A percentile compares a stretch with the other conserved stretches of the same genome.
Evolutionary conservation across 2,888 invertebrate genomes (phyloP).

Genomic region (Dolichopus griseipennis): DNA sequence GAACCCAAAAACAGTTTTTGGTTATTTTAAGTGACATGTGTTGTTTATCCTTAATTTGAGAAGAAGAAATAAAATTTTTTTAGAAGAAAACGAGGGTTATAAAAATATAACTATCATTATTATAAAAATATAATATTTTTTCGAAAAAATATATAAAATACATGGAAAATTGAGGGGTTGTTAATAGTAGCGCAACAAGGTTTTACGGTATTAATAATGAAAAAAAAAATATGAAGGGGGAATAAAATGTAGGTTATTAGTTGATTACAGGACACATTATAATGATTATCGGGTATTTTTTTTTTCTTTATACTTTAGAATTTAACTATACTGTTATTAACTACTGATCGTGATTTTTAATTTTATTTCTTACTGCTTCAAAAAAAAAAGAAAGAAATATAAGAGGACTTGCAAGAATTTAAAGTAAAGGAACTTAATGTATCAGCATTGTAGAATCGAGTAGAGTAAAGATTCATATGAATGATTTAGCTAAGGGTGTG

Average conservation of each 20-base stretch:
- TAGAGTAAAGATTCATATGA: not conserved
- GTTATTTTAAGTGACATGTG: constrained; percentile 6
- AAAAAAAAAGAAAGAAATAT: too few relatives aligned
- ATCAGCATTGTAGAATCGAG: too few relatives aligned
- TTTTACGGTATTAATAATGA: not conserved
- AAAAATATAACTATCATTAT: constrained; percentile 3
- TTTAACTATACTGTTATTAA: not conserved
- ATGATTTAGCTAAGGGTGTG: constrained; percentile 21
- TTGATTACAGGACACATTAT: constrained; percentile 47
- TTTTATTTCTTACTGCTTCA: constrained; percentile 16
- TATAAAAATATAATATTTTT: not conserved
- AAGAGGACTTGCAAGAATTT: not conserved
- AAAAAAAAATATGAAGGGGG: constrained; percentile 7
- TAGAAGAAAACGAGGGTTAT: not conserved
- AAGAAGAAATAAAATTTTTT: not conserved
- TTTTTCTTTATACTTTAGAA: not conserved
- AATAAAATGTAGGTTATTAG: constrained; percentile 39
- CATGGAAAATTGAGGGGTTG: not conserved
- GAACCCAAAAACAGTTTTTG: not conserved
- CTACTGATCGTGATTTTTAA: constrained; percentile 21
- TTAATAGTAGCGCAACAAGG: constrained; percentile 8
- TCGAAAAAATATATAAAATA: not conserved
- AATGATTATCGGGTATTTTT: constrained; percentile 42
- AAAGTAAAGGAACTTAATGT: not conserved
- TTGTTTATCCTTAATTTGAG: constrained; percentile 2